phyloP scores from a whole-genome alignment of 2,113 vertebrate species.

The Patagioenas fasciata region DNA sequence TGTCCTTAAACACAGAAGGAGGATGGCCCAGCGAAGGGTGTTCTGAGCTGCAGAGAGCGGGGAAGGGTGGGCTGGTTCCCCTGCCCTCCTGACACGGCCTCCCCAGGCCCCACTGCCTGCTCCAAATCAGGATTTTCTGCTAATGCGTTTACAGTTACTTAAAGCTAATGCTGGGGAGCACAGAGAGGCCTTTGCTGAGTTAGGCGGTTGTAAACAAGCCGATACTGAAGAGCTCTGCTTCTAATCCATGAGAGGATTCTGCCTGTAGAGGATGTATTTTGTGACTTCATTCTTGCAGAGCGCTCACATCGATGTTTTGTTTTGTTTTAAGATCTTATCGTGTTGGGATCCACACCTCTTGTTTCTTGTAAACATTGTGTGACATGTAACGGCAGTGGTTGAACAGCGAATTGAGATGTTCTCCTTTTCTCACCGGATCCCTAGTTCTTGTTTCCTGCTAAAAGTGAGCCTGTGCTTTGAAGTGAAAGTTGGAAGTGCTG shows the following conservation, averaged over 20 bases:
- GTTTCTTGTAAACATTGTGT: neutral
- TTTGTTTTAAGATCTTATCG: neutral
- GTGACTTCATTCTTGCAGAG: neutral
- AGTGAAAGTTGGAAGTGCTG: neutral
- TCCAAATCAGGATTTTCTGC: neutral
- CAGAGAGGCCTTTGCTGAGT: neutral
- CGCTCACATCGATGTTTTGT: neutral
- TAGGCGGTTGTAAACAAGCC: constrained; percentile 13
- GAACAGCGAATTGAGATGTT: neutral
- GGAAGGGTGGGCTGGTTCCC: neutral
- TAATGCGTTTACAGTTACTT: neutral
- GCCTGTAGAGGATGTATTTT: neutral
- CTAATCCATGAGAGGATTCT: constrained; percentile 7
- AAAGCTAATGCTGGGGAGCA: neutral
- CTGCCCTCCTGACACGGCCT: neutral
- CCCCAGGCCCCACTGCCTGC: neutral
- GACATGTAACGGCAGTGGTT: neutral
- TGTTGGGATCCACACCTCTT: neutral
- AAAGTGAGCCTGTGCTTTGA: neutral
- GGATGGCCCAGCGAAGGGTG: neutral
- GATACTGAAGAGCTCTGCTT: neutral
- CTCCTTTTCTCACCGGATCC: neutral
- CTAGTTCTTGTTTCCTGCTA: neutral
- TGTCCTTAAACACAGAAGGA: neutral
- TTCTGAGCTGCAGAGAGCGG: neutral